phyloP scores from a whole-genome alignment of 1,140 invertebrate genomes.

The Subanguina moxae region DNA sequence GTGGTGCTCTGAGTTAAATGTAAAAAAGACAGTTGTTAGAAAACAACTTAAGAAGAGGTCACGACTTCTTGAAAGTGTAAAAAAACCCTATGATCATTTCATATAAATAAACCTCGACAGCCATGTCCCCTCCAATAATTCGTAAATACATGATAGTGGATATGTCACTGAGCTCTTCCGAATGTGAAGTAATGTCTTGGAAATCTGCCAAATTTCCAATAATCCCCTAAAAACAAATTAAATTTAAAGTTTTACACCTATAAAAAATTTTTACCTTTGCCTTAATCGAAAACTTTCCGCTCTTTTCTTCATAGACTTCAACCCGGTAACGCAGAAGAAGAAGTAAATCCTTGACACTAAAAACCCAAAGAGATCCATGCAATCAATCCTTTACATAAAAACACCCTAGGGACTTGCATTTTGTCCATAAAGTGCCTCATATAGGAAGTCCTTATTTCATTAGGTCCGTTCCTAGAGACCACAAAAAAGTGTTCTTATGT shows the following conservation, averaged over 20 bases:
- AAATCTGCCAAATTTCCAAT: constrained; percentile 29
- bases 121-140: constrained; percentile 25
- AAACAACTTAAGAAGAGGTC: no score
- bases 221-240: constrained; percentile 14
- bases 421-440: neutral
- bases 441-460: neutral
- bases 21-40: no score
- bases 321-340: constrained; percentile 30
- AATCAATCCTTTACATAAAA: neutral
- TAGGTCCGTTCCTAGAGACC: neutral
- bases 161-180: constrained; percentile 13
- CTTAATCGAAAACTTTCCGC: constrained; percentile 19
- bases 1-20: no score
- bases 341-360: constrained; percentile 14
- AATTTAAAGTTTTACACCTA: neutral
- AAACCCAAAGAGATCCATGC: neutral
- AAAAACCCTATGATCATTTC: no score
- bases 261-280: constrained; percentile 17
- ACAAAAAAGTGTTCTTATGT: neutral
- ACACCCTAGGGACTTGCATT: neutral
- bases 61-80: no score
- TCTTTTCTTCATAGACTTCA: constrained; percentile 24
- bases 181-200: constrained; percentile 27
- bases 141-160: constrained; percentile 29
- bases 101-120: constrained; percentile 15